These are phyloP conservation scores for Drymodes brunneopygia DNA, from an alignment of 2,113 vertebrate genomes.

Conservation along the genomic window DNA sequence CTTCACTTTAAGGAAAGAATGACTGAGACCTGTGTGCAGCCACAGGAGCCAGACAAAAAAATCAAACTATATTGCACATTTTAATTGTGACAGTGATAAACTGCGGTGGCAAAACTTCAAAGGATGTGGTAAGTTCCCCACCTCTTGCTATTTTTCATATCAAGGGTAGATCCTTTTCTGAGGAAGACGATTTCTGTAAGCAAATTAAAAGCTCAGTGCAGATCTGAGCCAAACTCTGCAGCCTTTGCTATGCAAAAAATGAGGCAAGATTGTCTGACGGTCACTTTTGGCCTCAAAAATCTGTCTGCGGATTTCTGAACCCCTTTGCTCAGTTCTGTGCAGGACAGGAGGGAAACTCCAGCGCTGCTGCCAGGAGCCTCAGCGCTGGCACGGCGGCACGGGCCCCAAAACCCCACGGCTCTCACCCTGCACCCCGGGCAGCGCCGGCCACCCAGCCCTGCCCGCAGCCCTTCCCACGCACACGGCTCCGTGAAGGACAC, in stretches of 20 bases:
- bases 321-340: neutral
- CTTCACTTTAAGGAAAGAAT: neutral
- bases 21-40: neutral
- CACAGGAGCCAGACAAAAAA: neutral
- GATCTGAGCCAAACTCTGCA: neutral
- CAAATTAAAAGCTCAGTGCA: neutral
- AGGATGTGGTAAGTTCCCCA: neutral
- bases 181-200: neutral
- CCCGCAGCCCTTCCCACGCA: neutral
- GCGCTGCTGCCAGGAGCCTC: accelerated
- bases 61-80: neutral
- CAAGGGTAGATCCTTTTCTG: neutral
- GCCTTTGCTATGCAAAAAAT: neutral
- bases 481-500: neutral
- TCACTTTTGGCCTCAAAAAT: neutral
- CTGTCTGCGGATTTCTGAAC: neutral
- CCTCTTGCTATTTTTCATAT: neutral
- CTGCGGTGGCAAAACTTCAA: neutral
- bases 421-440: neutral
- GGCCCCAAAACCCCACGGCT: too few relatives aligned
- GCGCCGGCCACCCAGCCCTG: accelerated
- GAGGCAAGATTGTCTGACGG: neutral
- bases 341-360: neutral
- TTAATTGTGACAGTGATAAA: neutral
- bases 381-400: neutral